Evolutionary conservation across 1,140 invertebrate genomes (phyloP).

Genomic region (Caerostris extrusa): DNA sequence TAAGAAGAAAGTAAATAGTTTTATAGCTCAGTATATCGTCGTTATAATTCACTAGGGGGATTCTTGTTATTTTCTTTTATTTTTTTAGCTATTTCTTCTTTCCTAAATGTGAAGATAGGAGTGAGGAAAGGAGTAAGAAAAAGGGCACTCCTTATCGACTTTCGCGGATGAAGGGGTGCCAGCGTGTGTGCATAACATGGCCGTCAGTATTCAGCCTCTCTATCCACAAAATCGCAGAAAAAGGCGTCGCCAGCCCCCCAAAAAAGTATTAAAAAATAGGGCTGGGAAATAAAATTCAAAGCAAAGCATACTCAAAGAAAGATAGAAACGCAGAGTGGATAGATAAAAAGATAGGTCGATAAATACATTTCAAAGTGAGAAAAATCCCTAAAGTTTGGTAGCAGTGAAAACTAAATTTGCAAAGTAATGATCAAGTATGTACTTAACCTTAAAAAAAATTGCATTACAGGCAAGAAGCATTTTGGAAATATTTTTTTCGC

Average conservation of each 20-base stretch:
- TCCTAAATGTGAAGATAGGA: slow-evolving; percentile 5
- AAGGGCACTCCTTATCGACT: slow-evolving; percentile 57
- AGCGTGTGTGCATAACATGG: slow-evolving; percentile 46
- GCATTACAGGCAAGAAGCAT: slow-evolving; percentile 63
- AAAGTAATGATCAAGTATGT: slow-evolving; percentile 73
- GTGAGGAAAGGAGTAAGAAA: not conserved
- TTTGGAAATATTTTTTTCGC: not conserved
- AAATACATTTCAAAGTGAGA: slow-evolving; percentile 51
- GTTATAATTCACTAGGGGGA: slow-evolving; percentile 32
- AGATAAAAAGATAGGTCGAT: slow-evolving; percentile 68
- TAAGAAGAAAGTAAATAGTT: slow-evolving; percentile 50
- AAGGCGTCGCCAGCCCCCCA: not conserved
- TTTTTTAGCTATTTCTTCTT: not conserved
- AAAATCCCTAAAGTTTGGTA: slow-evolving; percentile 54
- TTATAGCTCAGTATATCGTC: slow-evolving; percentile 21
- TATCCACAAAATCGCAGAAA: slow-evolving; percentile 60
- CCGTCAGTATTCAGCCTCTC: slow-evolving; percentile 52
- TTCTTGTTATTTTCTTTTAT: not conserved
- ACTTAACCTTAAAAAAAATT: slow-evolving; percentile 11
- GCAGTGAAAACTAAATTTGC: slow-evolving; percentile 71
- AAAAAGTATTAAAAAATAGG: not conserved
- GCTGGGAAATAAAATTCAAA: slow-evolving; percentile 47
- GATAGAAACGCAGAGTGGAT: slow-evolving; percentile 46
- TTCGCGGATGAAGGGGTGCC: slow-evolving; percentile 37
- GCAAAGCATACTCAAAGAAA: slow-evolving; percentile 43